Conservation (phyloP, 2,888 invertebrate genomes). For the Parthenolecanium corni region DNA sequence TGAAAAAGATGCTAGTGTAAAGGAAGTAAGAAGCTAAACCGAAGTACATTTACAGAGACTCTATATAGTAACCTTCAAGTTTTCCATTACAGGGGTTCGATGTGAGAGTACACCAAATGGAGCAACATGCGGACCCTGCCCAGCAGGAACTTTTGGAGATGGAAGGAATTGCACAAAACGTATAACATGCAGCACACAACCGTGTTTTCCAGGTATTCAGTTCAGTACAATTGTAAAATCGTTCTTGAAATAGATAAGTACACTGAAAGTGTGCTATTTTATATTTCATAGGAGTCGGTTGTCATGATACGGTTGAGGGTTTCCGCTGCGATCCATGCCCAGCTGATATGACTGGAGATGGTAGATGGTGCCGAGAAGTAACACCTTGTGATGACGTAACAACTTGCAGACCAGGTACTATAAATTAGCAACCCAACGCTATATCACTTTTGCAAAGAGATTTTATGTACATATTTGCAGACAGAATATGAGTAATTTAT, state of each 20-base stretch:
- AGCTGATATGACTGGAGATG: slow-evolving; percentile 60
- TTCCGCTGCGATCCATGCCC: slow-evolving; percentile 64
- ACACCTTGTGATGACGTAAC: slow-evolving; percentile 13
- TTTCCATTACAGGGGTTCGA: slow-evolving; percentile 51
- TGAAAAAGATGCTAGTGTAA: no score
- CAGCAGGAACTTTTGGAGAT: slow-evolving; percentile 48
- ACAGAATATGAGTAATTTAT: no score
- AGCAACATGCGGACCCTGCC: slow-evolving; percentile 61
- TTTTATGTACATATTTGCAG: no score
- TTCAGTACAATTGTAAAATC: no score
- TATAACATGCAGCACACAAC: slow-evolving; percentile 8
- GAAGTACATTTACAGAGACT: no score
- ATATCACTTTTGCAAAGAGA: no score
- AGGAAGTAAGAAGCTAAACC: no score
- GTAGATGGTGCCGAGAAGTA: slow-evolving; percentile 48
- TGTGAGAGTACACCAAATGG: slow-evolving; percentile 46
- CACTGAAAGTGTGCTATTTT: neutral
- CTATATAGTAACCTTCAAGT: no score
- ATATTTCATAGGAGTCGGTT: slow-evolving; percentile 48
- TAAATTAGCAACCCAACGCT: no score
- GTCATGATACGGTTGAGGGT: slow-evolving; percentile 44
- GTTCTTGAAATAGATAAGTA: neutral
- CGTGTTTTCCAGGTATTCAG: slow-evolving; percentile 18
- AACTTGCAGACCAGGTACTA: slow-evolving; percentile 12
- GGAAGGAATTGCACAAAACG: slow-evolving; percentile 11